A percentile compares a stretch with the other conserved stretches of the same genome.
Evolutionary conservation across 2,888 invertebrate genomes (phyloP).

Genomic region (Diarsia mendica): DNA sequence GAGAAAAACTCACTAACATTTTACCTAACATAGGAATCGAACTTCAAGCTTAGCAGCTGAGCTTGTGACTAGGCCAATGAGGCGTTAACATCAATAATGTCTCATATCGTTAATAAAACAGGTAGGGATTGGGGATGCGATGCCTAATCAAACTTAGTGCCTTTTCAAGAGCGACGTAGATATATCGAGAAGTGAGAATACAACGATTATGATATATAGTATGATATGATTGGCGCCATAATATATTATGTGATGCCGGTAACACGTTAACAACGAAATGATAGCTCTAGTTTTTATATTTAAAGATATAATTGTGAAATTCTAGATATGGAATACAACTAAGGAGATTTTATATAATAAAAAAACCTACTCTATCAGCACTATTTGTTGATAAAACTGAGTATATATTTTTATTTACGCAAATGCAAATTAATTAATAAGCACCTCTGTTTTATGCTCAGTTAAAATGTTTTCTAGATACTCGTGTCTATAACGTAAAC

Average conservation of each 20-base stretch:
- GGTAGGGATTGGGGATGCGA: not conserved
- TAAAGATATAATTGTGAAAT: not conserved
- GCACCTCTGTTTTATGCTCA: not conserved
- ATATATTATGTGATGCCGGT: not conserved
- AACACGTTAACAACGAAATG: constrained; percentile 2
- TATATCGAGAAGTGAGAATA: not conserved
- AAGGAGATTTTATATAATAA: not conserved
- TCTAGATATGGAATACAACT: not conserved
- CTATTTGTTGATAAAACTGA: not conserved
- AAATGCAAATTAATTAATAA: not conserved
- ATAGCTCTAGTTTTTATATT: too few relatives aligned
- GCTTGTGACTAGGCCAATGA: too few relatives aligned
- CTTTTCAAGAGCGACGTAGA: not conserved
- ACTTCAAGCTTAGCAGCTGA: not conserved
- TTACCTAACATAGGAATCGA: not conserved
- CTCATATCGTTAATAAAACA: too few relatives aligned
- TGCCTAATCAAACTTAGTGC: not conserved
- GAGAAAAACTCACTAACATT: not conserved
- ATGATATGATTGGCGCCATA: not conserved
- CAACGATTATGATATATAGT: too few relatives aligned
- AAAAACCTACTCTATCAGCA: not conserved
- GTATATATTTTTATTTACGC: not conserved
- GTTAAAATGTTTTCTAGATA: constrained; percentile 48
- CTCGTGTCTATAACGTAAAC: constrained; percentile 62
- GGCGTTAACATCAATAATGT: too few relatives aligned